Conservation (phyloP, 2,888 invertebrate species). For the Phaedon cochleariae region DNA sequence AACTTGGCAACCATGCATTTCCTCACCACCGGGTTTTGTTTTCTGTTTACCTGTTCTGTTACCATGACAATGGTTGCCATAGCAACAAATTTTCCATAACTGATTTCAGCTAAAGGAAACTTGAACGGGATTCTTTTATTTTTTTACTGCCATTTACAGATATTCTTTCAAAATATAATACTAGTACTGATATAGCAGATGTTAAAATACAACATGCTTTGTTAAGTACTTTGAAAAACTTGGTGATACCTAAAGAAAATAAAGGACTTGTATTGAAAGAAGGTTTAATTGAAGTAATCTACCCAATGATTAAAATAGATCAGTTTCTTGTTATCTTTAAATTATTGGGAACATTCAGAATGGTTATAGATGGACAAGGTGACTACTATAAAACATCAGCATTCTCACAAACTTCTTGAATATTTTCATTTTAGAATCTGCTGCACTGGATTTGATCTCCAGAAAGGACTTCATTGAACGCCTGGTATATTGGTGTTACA, state of each 20-base stretch:
- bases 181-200: slow-evolving; percentile 65
- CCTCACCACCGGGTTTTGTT: no score
- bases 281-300: slow-evolving; percentile 76
- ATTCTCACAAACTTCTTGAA: not conserved
- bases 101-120: no score
- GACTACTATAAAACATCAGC: slow-evolving; percentile 37
- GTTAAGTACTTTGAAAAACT: slow-evolving; percentile 80
- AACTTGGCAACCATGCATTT: no score
- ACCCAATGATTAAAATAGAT: slow-evolving; percentile 73
- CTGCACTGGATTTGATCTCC: slow-evolving; percentile 73
- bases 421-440: slow-evolving; percentile 66
- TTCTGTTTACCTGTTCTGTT: no score
- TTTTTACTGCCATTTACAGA: slow-evolving; percentile 49
- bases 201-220: slow-evolving; percentile 76
- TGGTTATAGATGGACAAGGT: slow-evolving; percentile 88
- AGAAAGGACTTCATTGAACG: slow-evolving; percentile 71
- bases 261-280: slow-evolving; percentile 76
- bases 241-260: slow-evolving; percentile 78
- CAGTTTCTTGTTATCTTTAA: slow-evolving; percentile 88
- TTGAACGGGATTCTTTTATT: no score
- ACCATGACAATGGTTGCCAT: no score
- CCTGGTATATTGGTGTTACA: slow-evolving; percentile 78
- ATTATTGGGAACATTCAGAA: slow-evolving; percentile 83
- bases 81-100: no score
- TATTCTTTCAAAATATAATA: slow-evolving; percentile 66